Conservation (phyloP, 2,113 vertebrate genomes). For the Lathamus discolor region DNA sequence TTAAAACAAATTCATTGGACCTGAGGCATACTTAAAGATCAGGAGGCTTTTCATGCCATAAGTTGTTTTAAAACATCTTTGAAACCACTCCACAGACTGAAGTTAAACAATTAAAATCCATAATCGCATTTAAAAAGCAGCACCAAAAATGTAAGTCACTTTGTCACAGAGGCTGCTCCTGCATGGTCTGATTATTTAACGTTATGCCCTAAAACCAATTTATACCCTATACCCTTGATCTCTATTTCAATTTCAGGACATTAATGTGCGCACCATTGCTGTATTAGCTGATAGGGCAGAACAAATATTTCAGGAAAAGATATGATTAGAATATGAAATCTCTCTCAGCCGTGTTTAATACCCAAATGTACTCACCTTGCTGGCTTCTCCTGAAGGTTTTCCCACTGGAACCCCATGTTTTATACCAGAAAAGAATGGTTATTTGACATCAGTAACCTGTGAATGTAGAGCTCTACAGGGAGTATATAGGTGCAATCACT, state of each 20-base stretch:
- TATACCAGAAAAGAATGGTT: slow-evolving; percentile 60
- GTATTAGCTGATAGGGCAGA: slow-evolving; percentile 60
- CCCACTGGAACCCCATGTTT: slow-evolving; percentile 68
- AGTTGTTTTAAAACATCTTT: slow-evolving; percentile 37
- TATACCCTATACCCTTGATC: slow-evolving; percentile 48
- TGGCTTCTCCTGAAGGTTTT: slow-evolving; percentile 80
- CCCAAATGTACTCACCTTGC: slow-evolving; percentile 80
- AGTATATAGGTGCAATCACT: not conserved
- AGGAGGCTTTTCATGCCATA: not conserved
- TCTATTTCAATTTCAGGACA: slow-evolving; percentile 47
- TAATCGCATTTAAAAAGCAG: slow-evolving; percentile 52
- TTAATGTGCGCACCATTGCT: slow-evolving; percentile 22
- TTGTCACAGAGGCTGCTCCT: slow-evolving; percentile 54
- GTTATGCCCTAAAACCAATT: slow-evolving; percentile 57
- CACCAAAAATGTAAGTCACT: slow-evolving; percentile 29
- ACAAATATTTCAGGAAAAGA: slow-evolving; percentile 32
- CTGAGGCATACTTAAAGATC: not conserved
- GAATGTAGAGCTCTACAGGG: not conserved
- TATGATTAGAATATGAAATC: slow-evolving; percentile 77
- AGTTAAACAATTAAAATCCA: slow-evolving; percentile 58
- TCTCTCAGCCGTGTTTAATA: slow-evolving; percentile 73
- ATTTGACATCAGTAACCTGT: not conserved
- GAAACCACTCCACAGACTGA: not conserved
- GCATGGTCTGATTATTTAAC: slow-evolving; percentile 47
- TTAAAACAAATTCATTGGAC: not conserved